Evolutionary conservation across 2,113 vertebrate genomes (phyloP).

Genomic region (Lampris incognitus): DNA sequence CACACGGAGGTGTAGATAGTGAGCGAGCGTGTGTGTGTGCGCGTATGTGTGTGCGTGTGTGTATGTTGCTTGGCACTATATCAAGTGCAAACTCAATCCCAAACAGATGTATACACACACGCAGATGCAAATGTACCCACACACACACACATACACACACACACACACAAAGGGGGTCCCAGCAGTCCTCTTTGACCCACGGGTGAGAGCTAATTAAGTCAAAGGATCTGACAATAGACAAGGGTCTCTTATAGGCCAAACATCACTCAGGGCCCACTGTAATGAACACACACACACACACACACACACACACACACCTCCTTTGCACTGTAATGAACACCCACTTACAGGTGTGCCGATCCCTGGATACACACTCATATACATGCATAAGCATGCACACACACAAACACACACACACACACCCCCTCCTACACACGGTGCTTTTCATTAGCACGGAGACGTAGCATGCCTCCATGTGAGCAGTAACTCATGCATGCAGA

Average conservation of each 20-base stretch:
- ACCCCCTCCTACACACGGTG: background rate
- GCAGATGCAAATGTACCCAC: slow-evolving; percentile 15
- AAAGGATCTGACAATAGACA: slow-evolving; percentile 78
- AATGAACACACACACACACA: slow-evolving; percentile 78
- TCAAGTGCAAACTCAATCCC: slow-evolving; percentile 38
- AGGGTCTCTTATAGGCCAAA: slow-evolving; percentile 72
- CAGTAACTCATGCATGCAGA: slow-evolving; percentile 28
- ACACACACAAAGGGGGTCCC: slow-evolving; percentile 49
- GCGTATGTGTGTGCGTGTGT: slow-evolving; percentile 21
- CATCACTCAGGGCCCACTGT: slow-evolving; percentile 77
- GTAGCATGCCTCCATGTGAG: slow-evolving; percentile 21
- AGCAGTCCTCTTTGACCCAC: slow-evolving; percentile 60
- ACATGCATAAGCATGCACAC: slow-evolving; percentile 17
- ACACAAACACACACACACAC: slow-evolving; percentile 25
- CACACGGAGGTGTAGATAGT: slow-evolving; percentile 31
- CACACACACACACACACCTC: slow-evolving; percentile 47
- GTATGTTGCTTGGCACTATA: slow-evolving; percentile 33
- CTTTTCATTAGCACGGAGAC: slow-evolving; percentile 8
- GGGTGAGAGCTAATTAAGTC: slow-evolving; percentile 79
- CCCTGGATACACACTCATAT: slow-evolving; percentile 18
- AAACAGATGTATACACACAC: slow-evolving; percentile 20
- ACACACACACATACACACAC: slow-evolving; percentile 5
- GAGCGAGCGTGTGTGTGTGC: slow-evolving; percentile 8
- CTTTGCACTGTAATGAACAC: slow-evolving; percentile 75
- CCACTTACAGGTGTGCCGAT: slow-evolving; percentile 77